Evolutionary conservation across 2,888 invertebrate genomes (phyloP), one percentile per base, ranked within the genome.

Genomic region (Pristionchus entomophagus): DNA sequence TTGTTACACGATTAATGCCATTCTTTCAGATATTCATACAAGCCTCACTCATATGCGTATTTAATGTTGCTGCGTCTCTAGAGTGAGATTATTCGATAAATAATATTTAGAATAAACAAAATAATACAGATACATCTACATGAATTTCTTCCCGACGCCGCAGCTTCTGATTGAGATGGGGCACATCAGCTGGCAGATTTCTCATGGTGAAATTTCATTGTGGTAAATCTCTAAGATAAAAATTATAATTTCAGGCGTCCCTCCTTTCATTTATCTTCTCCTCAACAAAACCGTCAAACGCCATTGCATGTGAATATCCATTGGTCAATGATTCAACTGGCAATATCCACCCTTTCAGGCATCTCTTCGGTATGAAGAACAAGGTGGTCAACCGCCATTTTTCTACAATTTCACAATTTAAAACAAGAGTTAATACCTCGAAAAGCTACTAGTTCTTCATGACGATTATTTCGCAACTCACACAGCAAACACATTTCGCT

Each of bases 111-210:
- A 38, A 69, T 22, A 12, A 12, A 14, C 10, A 3, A 69, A 2
- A 22, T 5, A 0, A 6, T 73, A 0, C 41, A 73, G 73, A 17
- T 73, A 73, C 73, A 73, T 41, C 73, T 73, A 73, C 73, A 73
- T 73, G 73, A 73, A 41, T 41, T 73, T 73, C 73, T 73, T 73
- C 41, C 73, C 73, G 12, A 73, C 73, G 3, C 73, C 73, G 2
- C 10, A 19, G 14, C 0, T 73, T 3, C 22, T 73, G n/a, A 73
- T 73, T 14, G 73, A 73, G 26, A 26, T 73, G 8, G 73, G 73
- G 0, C 73, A 73, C 12, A 17, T 73, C 41, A 73, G 41, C 26
- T 73, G 73, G 73, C 73, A 73, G 41, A 8, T 73, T 0, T 38
- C 73, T 12, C 73, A 73, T 45, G 73, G 73, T 73, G 26, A 22